These are phyloP conservation scores for Rhodeus uyekii DNA, from an alignment of 2,797 vertebrate genomes.

Conservation along the genomic window DNA sequence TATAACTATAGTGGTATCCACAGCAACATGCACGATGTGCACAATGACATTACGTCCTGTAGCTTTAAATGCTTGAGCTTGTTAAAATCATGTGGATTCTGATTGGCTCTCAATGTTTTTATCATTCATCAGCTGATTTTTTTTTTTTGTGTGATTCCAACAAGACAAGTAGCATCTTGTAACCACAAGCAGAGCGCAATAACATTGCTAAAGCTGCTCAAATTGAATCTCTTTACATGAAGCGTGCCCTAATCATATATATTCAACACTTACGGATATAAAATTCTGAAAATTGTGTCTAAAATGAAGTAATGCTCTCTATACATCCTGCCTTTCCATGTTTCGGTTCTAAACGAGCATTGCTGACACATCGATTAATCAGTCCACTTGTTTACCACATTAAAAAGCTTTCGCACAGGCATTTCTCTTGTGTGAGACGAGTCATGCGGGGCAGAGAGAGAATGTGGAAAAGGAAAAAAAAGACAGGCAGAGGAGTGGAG, in stretches of 20 bases:
- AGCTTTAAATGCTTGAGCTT: not conserved
- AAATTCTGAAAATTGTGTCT: not conserved
- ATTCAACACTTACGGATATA: not conserved
- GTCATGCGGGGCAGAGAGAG: slow-evolving; percentile 24
- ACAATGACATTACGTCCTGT: not conserved
- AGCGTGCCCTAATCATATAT: not conserved
- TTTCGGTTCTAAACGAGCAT: slow-evolving; percentile 65
- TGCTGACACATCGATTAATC: slow-evolving; percentile 73
- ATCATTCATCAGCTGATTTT: not conserved
- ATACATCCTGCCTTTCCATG: slow-evolving; percentile 3
- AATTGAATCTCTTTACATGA: not conserved
- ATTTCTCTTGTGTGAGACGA: slow-evolving; percentile 70
- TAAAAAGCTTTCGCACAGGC: slow-evolving; percentile 67
- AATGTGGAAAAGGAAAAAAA: slow-evolving; percentile 53
- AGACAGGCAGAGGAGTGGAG: slow-evolving; percentile 69
- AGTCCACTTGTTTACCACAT: slow-evolving; percentile 78
- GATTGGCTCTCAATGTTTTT: too few species aligned
- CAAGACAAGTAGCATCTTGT: not conserved
- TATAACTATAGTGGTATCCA: not conserved
- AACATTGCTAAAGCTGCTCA: not conserved
- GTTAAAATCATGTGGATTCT: not conserved
- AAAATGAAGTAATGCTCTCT: slow-evolving; percentile 11
- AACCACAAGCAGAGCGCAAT: not conserved
- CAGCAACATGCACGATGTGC: not conserved
- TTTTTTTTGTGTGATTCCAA: slow-evolving; percentile 14